phyloP scores from a whole-genome alignment of 2,888 invertebrate genomes.

The Volucella inflata region DNA sequence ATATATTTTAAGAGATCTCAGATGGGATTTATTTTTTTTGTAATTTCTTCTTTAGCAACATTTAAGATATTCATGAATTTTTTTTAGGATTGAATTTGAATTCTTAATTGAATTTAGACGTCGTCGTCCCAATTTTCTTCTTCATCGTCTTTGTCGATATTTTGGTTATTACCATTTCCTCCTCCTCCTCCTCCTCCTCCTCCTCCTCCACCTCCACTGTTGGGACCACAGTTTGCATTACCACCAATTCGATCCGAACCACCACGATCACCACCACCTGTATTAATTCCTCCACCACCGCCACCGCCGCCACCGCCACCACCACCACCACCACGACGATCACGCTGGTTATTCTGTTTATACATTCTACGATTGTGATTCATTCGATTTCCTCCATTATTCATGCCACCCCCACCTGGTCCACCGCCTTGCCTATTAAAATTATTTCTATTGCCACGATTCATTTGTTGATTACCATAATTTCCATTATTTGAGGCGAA shows the following conservation, averaged over 20 bases:
- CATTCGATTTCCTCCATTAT: constrained; percentile 40
- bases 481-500: constrained; percentile 43
- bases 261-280: constrained; percentile 37
- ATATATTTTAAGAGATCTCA: no score
- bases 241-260: constrained; percentile 79
- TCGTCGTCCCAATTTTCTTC: constrained; percentile 40
- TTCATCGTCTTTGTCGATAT: constrained; percentile 5
- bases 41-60: no score
- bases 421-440: constrained; percentile 39
- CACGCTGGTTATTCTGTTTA: constrained; percentile 84
- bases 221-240: constrained; percentile 40
- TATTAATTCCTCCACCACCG: background rate
- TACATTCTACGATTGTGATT: constrained; percentile 76
- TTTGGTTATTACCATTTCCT: constrained; percentile 71
- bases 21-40: no score
- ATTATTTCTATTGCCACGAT: constrained; percentile 77
- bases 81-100: no score
- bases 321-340: constrained; percentile 84
- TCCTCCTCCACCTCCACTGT: constrained; percentile 58
- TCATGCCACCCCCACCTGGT: constrained; percentile 23
- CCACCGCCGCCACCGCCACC: constrained; percentile 48
- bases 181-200: constrained; percentile 39
- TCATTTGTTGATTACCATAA: constrained; percentile 80
- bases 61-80: no score
- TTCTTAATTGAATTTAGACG: background rate